phyloP scores from a whole-genome alignment of 2,113 vertebrate genomes.

The Laterallus jamaicensis region DNA sequence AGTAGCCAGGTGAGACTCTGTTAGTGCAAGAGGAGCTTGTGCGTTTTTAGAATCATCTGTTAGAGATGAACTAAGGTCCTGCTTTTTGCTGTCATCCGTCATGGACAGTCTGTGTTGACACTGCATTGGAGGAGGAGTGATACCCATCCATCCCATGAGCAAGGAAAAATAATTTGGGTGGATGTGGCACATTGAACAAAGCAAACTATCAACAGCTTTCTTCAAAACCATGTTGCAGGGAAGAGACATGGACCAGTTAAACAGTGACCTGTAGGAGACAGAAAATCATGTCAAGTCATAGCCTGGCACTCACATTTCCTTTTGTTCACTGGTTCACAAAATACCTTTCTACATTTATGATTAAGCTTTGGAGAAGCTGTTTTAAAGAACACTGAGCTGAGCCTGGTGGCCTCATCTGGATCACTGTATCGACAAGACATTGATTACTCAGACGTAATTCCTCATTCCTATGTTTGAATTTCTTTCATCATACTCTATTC shows the following conservation, averaged over 20 bases:
- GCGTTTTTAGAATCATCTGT: constrained; percentile 97
- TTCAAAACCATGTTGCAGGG: constrained; percentile 96
- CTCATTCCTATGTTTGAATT: not conserved
- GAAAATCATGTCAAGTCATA: not conserved
- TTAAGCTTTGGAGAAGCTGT: not conserved
- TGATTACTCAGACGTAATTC: not conserved
- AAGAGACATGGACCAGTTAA: constrained; percentile 98
- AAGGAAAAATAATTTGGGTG: constrained; percentile 96
- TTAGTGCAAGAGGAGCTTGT: constrained; percentile 85
- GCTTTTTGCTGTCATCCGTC: constrained; percentile 98
- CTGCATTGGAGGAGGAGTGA: constrained; percentile 85
- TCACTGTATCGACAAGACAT: not conserved
- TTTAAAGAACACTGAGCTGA: not conserved
- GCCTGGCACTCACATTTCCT: not conserved
- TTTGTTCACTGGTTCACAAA: not conserved
- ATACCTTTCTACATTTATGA: not conserved
- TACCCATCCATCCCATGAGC: constrained; percentile 98
- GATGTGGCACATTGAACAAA: constrained; percentile 98
- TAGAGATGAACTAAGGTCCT: constrained; percentile 86
- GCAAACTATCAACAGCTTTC: constrained; percentile 97
- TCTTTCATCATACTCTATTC: not conserved
- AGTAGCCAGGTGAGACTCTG: constrained; percentile 92
- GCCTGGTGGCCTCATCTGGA: not conserved
- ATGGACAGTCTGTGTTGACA: constrained; percentile 91
- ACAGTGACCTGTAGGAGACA: constrained; percentile 83